These are phyloP conservation scores for Drosophila ogumai DNA, from an alignment of 1,140 invertebrate genomes.

Conservation along the genomic window DNA sequence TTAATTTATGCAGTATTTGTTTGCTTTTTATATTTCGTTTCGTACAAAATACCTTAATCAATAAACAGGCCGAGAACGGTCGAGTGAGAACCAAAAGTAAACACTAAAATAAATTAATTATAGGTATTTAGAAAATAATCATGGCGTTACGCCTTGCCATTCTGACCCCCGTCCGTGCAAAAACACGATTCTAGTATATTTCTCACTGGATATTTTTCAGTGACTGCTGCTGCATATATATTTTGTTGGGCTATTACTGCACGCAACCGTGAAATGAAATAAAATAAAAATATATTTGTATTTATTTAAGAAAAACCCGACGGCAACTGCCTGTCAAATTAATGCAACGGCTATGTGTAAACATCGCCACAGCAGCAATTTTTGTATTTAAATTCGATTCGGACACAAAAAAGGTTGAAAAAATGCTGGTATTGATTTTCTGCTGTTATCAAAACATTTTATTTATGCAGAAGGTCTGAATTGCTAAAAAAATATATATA, in stretches of 20 bases:
- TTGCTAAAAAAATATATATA: not conserved
- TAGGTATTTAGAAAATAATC: slow-evolving; percentile 68
- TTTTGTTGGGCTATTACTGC: slow-evolving; percentile 30
- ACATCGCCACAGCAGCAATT: not conserved
- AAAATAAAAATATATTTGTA: slow-evolving; percentile 22
- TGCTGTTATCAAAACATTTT: not conserved
- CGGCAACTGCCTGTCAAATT: slow-evolving; percentile 32
- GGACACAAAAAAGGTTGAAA: slow-evolving; percentile 1
- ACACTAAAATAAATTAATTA: slow-evolving; percentile 63
- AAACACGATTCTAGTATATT: slow-evolving; percentile 24
- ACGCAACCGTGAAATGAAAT: slow-evolving; percentile 36
- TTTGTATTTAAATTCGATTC: slow-evolving; percentile 4
- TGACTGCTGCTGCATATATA: slow-evolving; percentile 16
- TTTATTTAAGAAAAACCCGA: slow-evolving; percentile 29
- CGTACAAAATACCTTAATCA: slow-evolving; percentile 58
- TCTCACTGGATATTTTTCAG: slow-evolving; percentile 16
- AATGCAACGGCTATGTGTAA: slow-evolving; percentile 13
- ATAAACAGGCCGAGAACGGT: slow-evolving; percentile 44
- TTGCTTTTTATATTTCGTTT: slow-evolving; percentile 41
- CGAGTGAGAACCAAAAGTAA: slow-evolving; percentile 22
- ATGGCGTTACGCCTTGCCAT: slow-evolving; percentile 18
- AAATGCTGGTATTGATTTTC: not conserved
- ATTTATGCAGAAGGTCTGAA: not conserved
- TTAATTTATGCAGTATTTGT: slow-evolving; percentile 68
- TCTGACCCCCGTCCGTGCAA: slow-evolving; percentile 8